Percentiles rank a stretch among this genome's conserved stretches.
Conservation (phyloP, 2,113 vertebrate species). For the Cygnus buccinator region DNA sequence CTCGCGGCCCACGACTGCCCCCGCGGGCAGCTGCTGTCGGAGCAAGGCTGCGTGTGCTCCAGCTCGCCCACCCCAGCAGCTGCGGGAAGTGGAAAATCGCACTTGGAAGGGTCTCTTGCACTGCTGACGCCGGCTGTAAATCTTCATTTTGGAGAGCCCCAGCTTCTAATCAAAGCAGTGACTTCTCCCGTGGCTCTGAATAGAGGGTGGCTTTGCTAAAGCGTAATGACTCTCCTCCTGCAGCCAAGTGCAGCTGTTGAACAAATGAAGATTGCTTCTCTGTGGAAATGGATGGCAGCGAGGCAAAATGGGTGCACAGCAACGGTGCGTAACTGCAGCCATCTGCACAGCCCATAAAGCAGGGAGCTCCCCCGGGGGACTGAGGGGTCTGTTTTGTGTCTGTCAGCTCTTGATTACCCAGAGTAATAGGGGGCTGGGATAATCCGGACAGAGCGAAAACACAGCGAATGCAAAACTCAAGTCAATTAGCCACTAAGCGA, state of each 20-base stretch:
- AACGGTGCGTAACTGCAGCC: neutral
- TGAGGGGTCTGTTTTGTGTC: slow-evolving; percentile 37
- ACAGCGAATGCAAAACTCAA: neutral
- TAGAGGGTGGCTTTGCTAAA: neutral
- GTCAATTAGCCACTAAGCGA: slow-evolving; percentile 5
- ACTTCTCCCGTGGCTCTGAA: neutral
- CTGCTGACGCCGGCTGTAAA: slow-evolving; percentile 15
- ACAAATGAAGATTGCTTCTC: slow-evolving; percentile 44
- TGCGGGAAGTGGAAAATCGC: neutral
- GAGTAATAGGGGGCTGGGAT: neutral
- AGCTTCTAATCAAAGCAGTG: slow-evolving; percentile 12
- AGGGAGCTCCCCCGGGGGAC: neutral
- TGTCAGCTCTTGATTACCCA: slow-evolving; percentile 52
- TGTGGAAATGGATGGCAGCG: neutral
- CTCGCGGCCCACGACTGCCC: neutral
- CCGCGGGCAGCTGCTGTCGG: neutral
- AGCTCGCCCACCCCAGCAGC: neutral
- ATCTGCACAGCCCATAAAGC: slow-evolving; percentile 53
- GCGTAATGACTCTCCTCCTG: neutral
- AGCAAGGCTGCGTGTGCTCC: neutral
- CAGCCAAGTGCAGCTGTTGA: slow-evolving; percentile 60
- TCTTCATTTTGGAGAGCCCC: slow-evolving; percentile 29
- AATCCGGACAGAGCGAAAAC: neutral
- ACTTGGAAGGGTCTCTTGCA: slow-evolving; percentile 7
- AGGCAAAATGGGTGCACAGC: slow-evolving; percentile 22